Percentiles rank a stretch among this genome's conserved stretches.
Evolutionary conservation across 23 tunicate species (phyloP).

Genomic region (Trididemnum clinides): DNA sequence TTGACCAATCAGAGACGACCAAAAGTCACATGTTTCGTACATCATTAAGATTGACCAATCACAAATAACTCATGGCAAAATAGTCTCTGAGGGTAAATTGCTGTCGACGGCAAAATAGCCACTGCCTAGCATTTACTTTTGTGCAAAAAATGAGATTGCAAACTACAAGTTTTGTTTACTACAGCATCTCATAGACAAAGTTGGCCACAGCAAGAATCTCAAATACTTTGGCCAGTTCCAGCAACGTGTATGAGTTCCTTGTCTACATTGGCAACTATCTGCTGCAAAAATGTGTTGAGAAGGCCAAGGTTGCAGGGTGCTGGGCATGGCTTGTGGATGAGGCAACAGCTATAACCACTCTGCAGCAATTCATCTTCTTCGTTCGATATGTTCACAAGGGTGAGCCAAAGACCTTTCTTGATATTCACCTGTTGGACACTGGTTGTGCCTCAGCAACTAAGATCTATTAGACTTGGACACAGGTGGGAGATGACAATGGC

Average conservation of each 20-base stretch:
- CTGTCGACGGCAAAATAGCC: too few relatives aligned
- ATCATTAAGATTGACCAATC: too few relatives aligned
- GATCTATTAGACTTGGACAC: too few relatives aligned
- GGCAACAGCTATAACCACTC: not conserved
- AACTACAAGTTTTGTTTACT: not conserved
- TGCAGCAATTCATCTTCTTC: not conserved
- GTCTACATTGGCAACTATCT: not conserved
- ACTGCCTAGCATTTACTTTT: not conserved
- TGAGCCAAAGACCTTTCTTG: too few relatives aligned
- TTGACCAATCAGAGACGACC: too few relatives aligned
- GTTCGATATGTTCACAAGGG: not conserved
- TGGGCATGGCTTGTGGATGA: not conserved
- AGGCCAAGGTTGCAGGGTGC: not conserved
- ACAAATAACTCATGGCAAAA: too few relatives aligned
- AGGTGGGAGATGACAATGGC: not conserved
- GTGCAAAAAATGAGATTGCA: not conserved
- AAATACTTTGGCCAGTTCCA: not conserved
- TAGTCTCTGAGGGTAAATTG: too few relatives aligned
- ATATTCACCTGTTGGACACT: not conserved
- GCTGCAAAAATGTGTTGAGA: not conserved
- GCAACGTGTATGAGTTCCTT: not conserved
- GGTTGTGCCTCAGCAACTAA: too few relatives aligned
- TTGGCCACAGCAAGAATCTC: not conserved
- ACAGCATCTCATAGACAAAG: not conserved
- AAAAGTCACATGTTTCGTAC: too few relatives aligned